phyloP scores from a whole-genome alignment of 2,888 invertebrate species.

The Mycalesis mineus region DNA sequence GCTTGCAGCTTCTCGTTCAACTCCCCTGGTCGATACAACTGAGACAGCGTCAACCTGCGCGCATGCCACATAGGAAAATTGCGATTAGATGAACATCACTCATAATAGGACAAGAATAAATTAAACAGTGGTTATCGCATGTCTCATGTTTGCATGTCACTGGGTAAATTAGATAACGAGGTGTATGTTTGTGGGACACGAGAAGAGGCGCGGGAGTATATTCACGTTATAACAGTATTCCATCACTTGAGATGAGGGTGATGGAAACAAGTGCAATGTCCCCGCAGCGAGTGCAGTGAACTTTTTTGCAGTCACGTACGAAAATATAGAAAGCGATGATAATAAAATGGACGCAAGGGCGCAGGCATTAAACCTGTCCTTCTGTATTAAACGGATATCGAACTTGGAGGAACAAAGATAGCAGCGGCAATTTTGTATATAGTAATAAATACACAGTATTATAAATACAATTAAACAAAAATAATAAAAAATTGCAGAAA shows the following conservation, averaged over 20 bases:
- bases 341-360: slow-evolving; percentile 60
- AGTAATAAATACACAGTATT: background rate
- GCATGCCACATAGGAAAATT: slow-evolving; percentile 35
- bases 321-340: slow-evolving; percentile 48
- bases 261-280: slow-evolving; percentile 40
- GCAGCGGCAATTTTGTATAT: background rate
- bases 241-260: slow-evolving; percentile 12
- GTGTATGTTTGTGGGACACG: slow-evolving; percentile 45
- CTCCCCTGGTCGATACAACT: too few species aligned
- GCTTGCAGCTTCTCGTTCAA: slow-evolving; percentile 26
- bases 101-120: slow-evolving; percentile 40
- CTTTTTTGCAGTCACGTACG: slow-evolving; percentile 47
- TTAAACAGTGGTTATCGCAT: slow-evolving; percentile 47
- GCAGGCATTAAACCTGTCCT: slow-evolving; percentile 45
- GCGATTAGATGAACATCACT: slow-evolving; percentile 38
- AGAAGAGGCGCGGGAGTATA: slow-evolving; percentile 35
- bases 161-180: slow-evolving; percentile 61
- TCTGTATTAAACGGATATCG: slow-evolving; percentile 43
- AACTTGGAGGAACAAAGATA: slow-evolving; percentile 29
- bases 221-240: slow-evolving; percentile 25
- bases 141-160: slow-evolving; percentile 51
- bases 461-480: background rate
- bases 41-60: slow-evolving; percentile 9
- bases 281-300: slow-evolving; percentile 56
- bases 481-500: background rate